A percentile compares a stretch with the other conserved stretches of the same genome.
phyloP scores from a whole-genome alignment of 1,140 invertebrate genomes.

The Lepidurus packardi region DNA sequence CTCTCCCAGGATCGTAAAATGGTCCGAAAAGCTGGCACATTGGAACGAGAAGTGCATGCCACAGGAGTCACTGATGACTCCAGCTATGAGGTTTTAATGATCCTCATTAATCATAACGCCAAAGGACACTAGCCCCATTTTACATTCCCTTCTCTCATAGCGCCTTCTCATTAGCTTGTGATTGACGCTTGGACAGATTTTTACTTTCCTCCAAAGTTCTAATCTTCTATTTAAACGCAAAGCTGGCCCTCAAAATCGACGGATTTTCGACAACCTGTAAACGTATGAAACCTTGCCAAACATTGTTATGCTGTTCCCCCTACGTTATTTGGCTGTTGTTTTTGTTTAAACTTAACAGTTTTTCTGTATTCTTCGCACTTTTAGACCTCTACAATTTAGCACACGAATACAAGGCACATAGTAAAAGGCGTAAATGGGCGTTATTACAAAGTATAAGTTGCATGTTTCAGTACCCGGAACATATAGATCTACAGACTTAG shows the following conservation, averaged over 20 bases:
- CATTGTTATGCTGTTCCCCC: neutral
- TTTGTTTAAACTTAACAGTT: constrained; percentile 6
- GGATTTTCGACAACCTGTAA: too few relatives aligned
- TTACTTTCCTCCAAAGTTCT: neutral
- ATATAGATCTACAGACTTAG: too few relatives aligned
- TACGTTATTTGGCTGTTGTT: neutral
- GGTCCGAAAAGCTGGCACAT: neutral
- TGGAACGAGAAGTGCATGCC: neutral
- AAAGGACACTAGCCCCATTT: neutral
- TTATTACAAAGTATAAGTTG: too few relatives aligned
- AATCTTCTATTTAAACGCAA: too few relatives aligned
- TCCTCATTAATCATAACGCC: constrained; percentile 33
- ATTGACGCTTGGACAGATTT: constrained; percentile 7
- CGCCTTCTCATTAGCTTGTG: constrained; percentile 14
- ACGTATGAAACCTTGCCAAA: too few relatives aligned
- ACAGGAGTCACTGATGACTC: constrained; percentile 24
- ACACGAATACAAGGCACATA: neutral
- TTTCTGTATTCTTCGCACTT: neutral
- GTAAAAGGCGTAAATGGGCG: too few relatives aligned
- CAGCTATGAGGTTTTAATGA: constrained; percentile 35
- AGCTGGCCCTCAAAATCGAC: too few relatives aligned
- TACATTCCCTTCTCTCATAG: neutral
- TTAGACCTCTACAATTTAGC: neutral
- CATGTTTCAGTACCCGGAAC: too few relatives aligned
- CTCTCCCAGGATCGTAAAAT: neutral